These are phyloP conservation scores for Lysandra bellargus DNA, from an alignment of 2,888 invertebrate species.

Conservation along the genomic window DNA sequence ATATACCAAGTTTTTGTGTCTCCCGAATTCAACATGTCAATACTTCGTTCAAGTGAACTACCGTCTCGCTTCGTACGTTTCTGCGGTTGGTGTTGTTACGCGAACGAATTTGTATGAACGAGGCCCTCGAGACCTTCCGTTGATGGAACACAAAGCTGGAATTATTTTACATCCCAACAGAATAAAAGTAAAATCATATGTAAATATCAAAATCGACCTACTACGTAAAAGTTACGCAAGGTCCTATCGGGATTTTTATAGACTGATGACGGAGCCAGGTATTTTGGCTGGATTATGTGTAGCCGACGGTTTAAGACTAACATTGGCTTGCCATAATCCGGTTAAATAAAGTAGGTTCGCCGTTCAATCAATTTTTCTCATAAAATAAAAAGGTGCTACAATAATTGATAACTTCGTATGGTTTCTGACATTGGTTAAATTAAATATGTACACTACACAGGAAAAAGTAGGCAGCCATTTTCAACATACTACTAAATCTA, in stretches of 20 bases:
- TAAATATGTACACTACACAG: no score
- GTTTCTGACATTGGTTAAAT: no score
- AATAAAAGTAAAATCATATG: background rate
- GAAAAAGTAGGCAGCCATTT: no score
- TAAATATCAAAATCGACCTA: background rate
- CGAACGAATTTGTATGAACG: background rate
- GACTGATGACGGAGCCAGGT: no score
- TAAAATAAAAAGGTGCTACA: no score
- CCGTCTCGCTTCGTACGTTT: background rate
- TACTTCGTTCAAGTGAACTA: background rate
- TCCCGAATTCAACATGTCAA: background rate
- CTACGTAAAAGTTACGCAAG: background rate
- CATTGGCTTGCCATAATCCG: no score
- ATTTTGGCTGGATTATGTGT: no score
- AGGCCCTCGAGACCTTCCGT: background rate
- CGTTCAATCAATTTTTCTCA: no score
- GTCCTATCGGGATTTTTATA: background rate
- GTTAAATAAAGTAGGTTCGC: no score
- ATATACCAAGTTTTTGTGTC: background rate
- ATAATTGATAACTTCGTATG: no score
- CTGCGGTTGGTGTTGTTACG: background rate
- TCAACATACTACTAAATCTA: no score
- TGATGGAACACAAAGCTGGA: background rate
- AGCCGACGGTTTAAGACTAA: no score
- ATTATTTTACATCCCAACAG: background rate